Conservation (phyloP, 1,140 invertebrate genomes). For the Reticulitermes speratus region DNA sequence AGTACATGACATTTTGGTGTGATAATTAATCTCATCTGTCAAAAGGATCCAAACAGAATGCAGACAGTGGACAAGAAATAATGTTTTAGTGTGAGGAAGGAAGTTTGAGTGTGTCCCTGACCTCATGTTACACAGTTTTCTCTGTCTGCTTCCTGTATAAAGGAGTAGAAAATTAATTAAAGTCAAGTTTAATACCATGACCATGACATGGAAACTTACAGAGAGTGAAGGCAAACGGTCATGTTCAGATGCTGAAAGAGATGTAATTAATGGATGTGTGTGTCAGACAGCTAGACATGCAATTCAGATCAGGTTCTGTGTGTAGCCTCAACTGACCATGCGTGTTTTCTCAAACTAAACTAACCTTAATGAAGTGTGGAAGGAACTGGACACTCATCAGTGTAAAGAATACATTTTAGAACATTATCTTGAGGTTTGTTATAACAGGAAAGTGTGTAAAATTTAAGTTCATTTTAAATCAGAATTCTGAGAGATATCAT, state of each 20-base stretch:
- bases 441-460: no score
- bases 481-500: no score
- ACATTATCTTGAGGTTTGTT: no score
- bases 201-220: slow-evolving; percentile 22
- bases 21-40: slow-evolving; percentile 16
- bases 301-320: not conserved
- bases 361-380: not conserved
- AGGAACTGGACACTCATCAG: no score
- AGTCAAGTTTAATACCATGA: slow-evolving; percentile 5
- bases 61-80: not conserved
- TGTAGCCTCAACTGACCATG: not conserved
- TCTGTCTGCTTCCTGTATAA: not conserved
- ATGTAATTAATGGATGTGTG: not conserved
- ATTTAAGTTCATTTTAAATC: no score
- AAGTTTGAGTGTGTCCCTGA: not conserved
- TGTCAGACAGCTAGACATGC: not conserved
- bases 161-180: slow-evolving; percentile 22
- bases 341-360: not conserved
- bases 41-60: not conserved
- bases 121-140: not conserved
- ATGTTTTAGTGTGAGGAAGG: not conserved
- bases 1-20: not conserved
- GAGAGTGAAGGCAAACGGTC: not conserved
- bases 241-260: not conserved
- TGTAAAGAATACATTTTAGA: no score